phyloP scores from a whole-genome alignment of 1,140 invertebrate genomes.

The Drosophila arizonae region DNA sequence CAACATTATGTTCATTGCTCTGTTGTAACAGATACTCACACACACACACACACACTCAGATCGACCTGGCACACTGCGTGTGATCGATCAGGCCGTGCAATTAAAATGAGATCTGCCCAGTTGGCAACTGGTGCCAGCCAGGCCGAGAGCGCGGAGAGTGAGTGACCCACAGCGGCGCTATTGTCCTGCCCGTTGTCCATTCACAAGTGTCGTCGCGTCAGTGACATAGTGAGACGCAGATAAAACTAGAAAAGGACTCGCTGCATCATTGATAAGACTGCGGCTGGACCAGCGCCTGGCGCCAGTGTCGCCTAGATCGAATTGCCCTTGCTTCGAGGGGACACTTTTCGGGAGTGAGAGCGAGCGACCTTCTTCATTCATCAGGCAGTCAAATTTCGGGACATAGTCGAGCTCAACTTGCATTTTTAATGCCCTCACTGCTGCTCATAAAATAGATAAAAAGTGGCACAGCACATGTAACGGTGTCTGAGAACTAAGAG shows the following conservation, averaged over 20 bases:
- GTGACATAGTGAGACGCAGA: conserved; percentile 38
- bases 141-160: conserved; percentile 1
- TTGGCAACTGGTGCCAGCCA: conserved; percentile 46
- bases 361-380: conserved; percentile 45
- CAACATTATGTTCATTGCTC: conserved; percentile 68
- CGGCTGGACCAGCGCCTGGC: conserved; percentile 31
- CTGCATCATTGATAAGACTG: conserved; percentile 24
- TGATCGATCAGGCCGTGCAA: conserved; percentile 53
- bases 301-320: conserved; percentile 48
- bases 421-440: not conserved
- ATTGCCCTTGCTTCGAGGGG: conserved; percentile 9
- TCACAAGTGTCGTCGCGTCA: conserved; percentile 70
- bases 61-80: conserved; percentile 44
- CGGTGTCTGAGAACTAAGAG: not conserved
- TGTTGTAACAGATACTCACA: conserved; percentile 35
- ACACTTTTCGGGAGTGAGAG: conserved; percentile 8
- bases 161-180: conserved; percentile 66
- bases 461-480: not conserved
- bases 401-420: not conserved
- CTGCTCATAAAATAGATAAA: conserved; percentile 11
- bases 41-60: not conserved
- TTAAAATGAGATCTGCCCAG: conserved; percentile 70
- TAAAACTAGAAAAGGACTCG: conserved; percentile 41
- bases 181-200: conserved; percentile 58
- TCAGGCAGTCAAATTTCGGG: conserved; percentile 18